Percentiles rank a stretch among this genome's conserved stretches.
phyloP scores from a whole-genome alignment of 2,797 vertebrate genomes.

The Mormyrus hasselquistii region DNA sequence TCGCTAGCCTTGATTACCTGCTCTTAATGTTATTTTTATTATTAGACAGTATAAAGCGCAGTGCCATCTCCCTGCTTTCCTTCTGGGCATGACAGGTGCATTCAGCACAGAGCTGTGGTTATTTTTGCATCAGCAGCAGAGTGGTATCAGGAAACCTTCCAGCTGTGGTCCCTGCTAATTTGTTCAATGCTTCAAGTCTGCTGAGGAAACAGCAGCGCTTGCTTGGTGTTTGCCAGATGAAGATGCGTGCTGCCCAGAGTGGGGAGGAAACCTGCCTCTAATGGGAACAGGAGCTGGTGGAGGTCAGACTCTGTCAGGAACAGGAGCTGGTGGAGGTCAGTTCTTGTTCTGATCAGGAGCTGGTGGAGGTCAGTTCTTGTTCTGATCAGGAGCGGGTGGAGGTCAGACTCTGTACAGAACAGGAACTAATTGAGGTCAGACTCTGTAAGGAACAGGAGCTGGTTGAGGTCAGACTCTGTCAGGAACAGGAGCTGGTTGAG shows the following conservation, averaged over 20 bases:
- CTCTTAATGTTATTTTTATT: slow-evolving; percentile 3
- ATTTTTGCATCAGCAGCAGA: slow-evolving; percentile 11
- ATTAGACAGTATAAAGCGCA: neutral
- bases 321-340: neutral
- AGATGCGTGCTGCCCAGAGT: neutral
- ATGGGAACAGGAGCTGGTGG: neutral
- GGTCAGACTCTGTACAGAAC: neutral
- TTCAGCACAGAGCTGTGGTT: neutral
- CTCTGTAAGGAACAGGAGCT: neutral
- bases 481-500: neutral
- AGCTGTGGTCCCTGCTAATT: neutral
- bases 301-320: neutral
- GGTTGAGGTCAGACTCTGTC: neutral
- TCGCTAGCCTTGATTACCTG: neutral
- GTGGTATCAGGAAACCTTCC: neutral
- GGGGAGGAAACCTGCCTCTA: neutral
- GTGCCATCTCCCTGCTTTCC: neutral
- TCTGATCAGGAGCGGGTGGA: neutral
- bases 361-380: neutral
- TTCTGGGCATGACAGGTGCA: neutral
- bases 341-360: neutral
- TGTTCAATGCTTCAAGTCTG: neutral
- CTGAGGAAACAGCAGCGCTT: neutral
- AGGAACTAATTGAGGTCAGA: neutral
- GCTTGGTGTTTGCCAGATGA: neutral